Evolutionary conservation across 2,797 vertebrate species (phyloP).

Genomic region (Loriculus beryllinus): DNA sequence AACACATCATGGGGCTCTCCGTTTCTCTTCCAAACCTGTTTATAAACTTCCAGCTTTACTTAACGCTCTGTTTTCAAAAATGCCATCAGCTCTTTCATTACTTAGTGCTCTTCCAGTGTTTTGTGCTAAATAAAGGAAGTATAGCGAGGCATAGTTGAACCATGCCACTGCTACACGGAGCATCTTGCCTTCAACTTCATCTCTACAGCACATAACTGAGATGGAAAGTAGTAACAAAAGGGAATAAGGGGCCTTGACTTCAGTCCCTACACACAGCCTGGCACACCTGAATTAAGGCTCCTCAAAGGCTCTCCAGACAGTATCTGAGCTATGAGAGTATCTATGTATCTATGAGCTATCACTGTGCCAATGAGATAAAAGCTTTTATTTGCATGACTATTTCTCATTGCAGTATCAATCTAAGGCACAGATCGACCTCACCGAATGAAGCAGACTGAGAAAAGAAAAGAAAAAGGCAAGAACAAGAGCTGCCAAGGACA

Average conservation of each 20-base stretch:
- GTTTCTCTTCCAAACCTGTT: neutral
- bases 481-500: neutral
- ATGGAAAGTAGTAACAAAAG: neutral
- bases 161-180: neutral
- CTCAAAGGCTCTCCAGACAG: neutral
- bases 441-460: too few species aligned
- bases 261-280: neutral
- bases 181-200: neutral
- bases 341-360: too few species aligned
- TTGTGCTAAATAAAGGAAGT: neutral
- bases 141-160: neutral
- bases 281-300: neutral
- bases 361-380: neutral
- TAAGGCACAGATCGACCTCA: neutral
- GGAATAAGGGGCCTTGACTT: neutral
- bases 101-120: neutral
- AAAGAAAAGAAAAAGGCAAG: neutral
- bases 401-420: neutral
- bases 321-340: neutral
- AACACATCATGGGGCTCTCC: neutral
- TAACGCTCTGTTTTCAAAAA: neutral
- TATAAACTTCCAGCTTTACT: conserved; percentile 49
- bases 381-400: neutral
- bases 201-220: neutral
- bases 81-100: neutral